phyloP scores from a whole-genome alignment of 2,888 invertebrate genomes.

The Drosophila acutilabella region DNA sequence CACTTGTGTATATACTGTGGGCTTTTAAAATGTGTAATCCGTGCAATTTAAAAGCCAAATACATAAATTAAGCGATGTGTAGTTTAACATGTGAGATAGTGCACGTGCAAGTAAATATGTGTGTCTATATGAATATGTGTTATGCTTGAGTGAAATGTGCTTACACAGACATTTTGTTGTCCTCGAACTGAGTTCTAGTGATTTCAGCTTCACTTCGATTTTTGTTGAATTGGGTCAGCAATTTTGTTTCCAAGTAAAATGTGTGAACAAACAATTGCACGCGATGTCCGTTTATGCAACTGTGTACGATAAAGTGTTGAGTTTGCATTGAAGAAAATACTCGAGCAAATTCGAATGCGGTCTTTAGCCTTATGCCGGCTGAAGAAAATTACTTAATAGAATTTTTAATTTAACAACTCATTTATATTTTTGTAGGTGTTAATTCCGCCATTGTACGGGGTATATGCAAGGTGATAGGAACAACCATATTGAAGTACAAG shows the following conservation, averaged over 20 bases:
- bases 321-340: background rate
- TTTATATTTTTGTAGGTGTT: conserved; percentile 87
- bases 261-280: background rate
- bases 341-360: no score
- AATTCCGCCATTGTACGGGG: conserved; percentile 91
- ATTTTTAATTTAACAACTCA: background rate
- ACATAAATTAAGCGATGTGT: background rate
- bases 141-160: background rate
- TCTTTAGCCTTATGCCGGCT: background rate
- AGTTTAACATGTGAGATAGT: background rate
- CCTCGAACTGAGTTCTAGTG: background rate
- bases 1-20: background rate
- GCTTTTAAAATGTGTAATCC: background rate
- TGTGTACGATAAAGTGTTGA: background rate
- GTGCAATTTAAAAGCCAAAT: no score
- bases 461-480: conserved; percentile 91
- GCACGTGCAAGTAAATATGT: background rate
- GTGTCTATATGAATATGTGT: background rate
- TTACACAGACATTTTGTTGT: background rate
- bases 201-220: background rate
- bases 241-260: background rate
- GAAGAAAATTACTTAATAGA: background rate
- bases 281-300: conserved; percentile 4
- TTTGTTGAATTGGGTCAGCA: conserved; percentile 11
- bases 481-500: conserved; percentile 92